Percentiles rank a stretch among this genome's conserved stretches.
Evolutionary conservation across 2,797 vertebrate genomes (phyloP).

Genomic region (Botia almorhae): DNA sequence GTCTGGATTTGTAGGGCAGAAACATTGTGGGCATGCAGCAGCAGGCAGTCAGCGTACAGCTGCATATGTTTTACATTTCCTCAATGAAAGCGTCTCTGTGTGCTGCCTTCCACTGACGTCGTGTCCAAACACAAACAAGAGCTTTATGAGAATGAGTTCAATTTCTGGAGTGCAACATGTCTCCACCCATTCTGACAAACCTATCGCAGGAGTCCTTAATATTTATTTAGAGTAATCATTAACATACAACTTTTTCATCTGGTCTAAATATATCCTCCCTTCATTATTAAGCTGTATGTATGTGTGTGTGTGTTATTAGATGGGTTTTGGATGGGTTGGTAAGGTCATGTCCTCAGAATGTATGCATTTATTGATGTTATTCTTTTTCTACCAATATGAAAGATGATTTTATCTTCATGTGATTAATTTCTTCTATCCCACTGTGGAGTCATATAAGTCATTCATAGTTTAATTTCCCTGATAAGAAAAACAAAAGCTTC

Average conservation of each 20-base stretch:
- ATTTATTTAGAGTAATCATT: constrained; percentile 47
- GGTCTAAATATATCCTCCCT: constrained; percentile 64
- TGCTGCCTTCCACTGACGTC: constrained; percentile 47
- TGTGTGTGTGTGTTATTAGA: constrained; percentile 48
- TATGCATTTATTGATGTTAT: not conserved
- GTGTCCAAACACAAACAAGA: constrained; percentile 39
- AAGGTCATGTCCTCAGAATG: not conserved
- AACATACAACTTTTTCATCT: constrained; percentile 36
- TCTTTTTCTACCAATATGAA: not conserved
- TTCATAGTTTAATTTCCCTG: too few species aligned
- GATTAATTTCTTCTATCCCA: too few species aligned
- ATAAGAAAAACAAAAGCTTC: too few species aligned
- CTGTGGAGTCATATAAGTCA: too few species aligned
- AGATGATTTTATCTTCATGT: too few species aligned
- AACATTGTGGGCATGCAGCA: constrained; percentile 57
- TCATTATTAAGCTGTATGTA: not conserved
- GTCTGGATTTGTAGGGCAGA: constrained; percentile 63
- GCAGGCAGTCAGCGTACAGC: constrained; percentile 56
- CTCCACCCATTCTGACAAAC: constrained; percentile 23
- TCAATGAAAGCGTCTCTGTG: constrained; percentile 61
- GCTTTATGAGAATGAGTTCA: constrained; percentile 52
- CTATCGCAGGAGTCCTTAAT: constrained; percentile 29
- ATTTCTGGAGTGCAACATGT: constrained; percentile 26
- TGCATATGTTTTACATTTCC: constrained; percentile 67
- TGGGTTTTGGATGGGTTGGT: too few species aligned